Conservation (phyloP, 2,888 invertebrate species). For the Phlogophora meticulosa region DNA sequence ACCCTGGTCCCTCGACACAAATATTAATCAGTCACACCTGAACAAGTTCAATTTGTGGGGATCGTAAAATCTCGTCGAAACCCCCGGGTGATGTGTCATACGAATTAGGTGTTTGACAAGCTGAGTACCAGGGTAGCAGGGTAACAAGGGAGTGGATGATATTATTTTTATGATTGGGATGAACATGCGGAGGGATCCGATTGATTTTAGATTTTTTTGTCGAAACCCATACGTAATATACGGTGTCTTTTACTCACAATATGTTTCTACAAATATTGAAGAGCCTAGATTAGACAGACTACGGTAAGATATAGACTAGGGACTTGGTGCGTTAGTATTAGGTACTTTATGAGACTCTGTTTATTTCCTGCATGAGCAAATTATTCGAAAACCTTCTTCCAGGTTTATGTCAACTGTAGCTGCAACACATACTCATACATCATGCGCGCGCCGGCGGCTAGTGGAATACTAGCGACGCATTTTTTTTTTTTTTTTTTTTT, state of each 20-base stretch:
- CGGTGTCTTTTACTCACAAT: constrained; percentile 1
- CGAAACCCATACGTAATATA: background rate
- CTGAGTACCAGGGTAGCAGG: constrained; percentile 36
- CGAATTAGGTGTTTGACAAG: constrained; percentile 68
- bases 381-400: constrained; percentile 1
- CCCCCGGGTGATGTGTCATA: constrained; percentile 67
- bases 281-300: background rate
- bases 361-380: constrained; percentile 1
- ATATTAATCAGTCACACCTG: constrained; percentile 70
- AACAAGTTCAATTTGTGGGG: constrained; percentile 70
- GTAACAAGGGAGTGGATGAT: constrained; percentile 18
- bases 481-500: too few species aligned
- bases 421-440: too few species aligned
- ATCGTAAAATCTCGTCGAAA: constrained; percentile 66
- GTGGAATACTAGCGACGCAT: too few species aligned
- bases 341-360: background rate
- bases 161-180: constrained; percentile 52
- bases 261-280: background rate
- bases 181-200: constrained; percentile 19
- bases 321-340: background rate
- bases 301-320: background rate
- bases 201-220: constrained; percentile 37
- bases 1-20: constrained; percentile 62
- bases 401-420: too few species aligned
- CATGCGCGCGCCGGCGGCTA: too few species aligned